Percentiles rank a stretch among this genome's conserved stretches.
Conservation (phyloP, 2,888 invertebrate species). For the Stictocephala bisonia region DNA sequence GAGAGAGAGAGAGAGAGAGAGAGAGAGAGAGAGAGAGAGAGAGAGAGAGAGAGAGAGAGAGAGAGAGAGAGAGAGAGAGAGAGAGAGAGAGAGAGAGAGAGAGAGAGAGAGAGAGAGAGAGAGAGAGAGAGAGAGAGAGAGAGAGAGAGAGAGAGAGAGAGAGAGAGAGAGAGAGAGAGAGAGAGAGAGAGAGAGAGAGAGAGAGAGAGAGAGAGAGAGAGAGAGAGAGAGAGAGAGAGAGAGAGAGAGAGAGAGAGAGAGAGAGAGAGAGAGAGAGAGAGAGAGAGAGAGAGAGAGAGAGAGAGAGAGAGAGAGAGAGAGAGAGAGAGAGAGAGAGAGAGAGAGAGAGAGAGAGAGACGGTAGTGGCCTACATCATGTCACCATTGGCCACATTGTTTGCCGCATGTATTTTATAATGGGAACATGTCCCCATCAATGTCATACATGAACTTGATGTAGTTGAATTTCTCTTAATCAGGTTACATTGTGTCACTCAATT, state of each 20-base stretch:
- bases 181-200: slow-evolving; percentile 21
- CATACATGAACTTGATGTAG: no score
- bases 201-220: slow-evolving; percentile 21
- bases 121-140: no score
- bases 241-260: slow-evolving; percentile 21
- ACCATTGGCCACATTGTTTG: no score
- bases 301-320: slow-evolving; percentile 21
- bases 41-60: neutral
- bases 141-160: no score
- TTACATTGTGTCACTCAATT: no score
- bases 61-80: neutral
- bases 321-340: slow-evolving; percentile 21
- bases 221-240: slow-evolving; percentile 21
- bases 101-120: no score
- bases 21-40: neutral
- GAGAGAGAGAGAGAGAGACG: neutral
- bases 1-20: neutral
- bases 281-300: slow-evolving; percentile 21
- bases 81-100: neutral
- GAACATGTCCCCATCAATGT: no score
- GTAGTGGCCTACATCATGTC: no score
- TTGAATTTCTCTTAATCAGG: no score
- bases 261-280: slow-evolving; percentile 18
- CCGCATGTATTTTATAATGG: no score
- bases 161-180: no score